Base-by-base conservation (phyloP, 1,140 invertebrate genomes). In the Caenorhabditis latens region DNA sequence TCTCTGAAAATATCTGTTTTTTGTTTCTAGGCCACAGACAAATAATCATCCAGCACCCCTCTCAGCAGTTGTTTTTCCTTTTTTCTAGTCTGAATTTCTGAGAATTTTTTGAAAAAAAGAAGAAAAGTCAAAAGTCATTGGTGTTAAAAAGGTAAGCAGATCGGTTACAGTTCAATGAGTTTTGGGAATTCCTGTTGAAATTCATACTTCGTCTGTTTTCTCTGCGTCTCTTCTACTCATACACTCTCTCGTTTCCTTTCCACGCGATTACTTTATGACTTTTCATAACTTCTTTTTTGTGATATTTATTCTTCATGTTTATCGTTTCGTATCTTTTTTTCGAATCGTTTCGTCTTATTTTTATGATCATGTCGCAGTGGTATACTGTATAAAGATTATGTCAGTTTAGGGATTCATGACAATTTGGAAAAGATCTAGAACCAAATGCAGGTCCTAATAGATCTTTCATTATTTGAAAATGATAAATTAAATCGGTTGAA, bases 101-200 rank as follows among this genome's bases (percentile, higher is more conserved):
- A 32, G 32, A 32, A 32, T n/a, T 58, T n/a, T 16, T 7, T 1
- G 4, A 58, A 58, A 58, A 19, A 19, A 19, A n/a, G 6, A 14
- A 6, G 14, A 63, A 71, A 71, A 71, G 46, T 46, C 65, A 46
- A 46, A 71, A 46, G 42, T 43, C 40, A 71, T 43, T 19, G 46
- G 65, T 71, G 42, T 71, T 71, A 71, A 71, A 71, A 71, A 71
- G 46, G 46, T 79, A 79, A 79, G 71, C 71, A 79, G 71, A 79
- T 79, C 24, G n/a, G 71, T 53, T 50, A 79, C 71, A 50, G 71
- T 79, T 79, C 71, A 50, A 79, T 79, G 40, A 50, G n/a, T 79
- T 79, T 79, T 79, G 43, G 43, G 71, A 79, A 79, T 79, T 79
- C 46, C 21, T 19, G 24, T 79, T 79, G 71, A 79, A 79, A 32